phyloP scores from a whole-genome alignment of 2,888 invertebrate species.

The Caenorhabditis sp. region DNA sequence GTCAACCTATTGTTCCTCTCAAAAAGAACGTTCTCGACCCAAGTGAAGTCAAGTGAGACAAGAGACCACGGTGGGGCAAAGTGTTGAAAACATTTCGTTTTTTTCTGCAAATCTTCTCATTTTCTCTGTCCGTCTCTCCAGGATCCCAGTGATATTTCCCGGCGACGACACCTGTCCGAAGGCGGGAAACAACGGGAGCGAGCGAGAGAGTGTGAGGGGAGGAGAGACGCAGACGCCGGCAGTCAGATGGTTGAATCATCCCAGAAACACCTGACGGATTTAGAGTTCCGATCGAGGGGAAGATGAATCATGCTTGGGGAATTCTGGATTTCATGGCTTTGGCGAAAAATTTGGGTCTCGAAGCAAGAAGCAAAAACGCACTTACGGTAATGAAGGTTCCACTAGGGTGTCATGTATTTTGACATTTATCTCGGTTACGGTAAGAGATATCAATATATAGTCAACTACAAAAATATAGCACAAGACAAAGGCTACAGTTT shows the following conservation, averaged over 20 bases:
- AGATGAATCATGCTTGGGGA: neutral
- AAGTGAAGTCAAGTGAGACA: conserved; percentile 13
- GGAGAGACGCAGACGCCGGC: conserved; percentile 23
- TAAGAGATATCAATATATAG: too few species aligned
- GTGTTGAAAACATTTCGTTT: conserved; percentile 58
- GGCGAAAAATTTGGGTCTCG: too few species aligned
- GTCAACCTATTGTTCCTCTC: neutral
- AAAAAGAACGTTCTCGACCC: conserved; percentile 13
- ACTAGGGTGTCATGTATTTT: too few species aligned
- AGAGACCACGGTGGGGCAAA: conserved; percentile 16
- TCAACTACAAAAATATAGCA: too few species aligned
- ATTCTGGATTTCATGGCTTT: too few species aligned
- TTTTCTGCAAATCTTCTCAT: conserved; percentile 49
- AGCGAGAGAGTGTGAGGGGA: conserved; percentile 10
- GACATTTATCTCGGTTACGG: too few species aligned
- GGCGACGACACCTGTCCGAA: conserved; percentile 43
- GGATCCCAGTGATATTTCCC: conserved; percentile 1
- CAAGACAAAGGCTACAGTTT: too few species aligned
- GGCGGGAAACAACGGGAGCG: conserved; percentile 25
- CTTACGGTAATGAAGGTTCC: too few species aligned
- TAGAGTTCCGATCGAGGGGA: conserved; percentile 1
- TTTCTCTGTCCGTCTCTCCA: conserved; percentile 19
- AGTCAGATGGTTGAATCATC: conserved; percentile 45
- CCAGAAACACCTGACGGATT: conserved; percentile 52
- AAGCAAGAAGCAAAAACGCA: neutral